Percentiles rank a stretch among this genome's conserved stretches.
These are phyloP conservation scores for Parauchenoglanis ngamensis DNA, from an alignment of 2,797 vertebrate genomes.

Conservation along the genomic window DNA sequence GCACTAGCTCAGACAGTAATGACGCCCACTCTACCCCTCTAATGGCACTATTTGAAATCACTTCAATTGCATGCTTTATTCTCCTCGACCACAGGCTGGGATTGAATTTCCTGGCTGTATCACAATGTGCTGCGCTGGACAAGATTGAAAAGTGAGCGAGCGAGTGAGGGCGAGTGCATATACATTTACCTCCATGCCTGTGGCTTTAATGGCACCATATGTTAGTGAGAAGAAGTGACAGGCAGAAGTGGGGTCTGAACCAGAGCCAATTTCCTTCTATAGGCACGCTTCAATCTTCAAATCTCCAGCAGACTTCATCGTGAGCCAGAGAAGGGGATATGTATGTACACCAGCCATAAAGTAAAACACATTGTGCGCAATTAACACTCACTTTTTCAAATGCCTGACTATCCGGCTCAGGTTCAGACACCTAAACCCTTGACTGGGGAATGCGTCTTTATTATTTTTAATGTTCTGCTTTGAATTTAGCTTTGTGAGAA, in stretches of 20 bases:
- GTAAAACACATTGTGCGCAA: constrained; percentile 50
- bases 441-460: background rate
- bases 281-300: constrained; percentile 54
- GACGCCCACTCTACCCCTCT: constrained; percentile 62
- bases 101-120: constrained; percentile 81
- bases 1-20: constrained; percentile 69
- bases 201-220: constrained; percentile 79
- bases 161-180: constrained; percentile 67
- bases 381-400: constrained; percentile 55
- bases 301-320: constrained; percentile 32
- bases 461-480: background rate
- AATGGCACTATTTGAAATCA: constrained; percentile 77
- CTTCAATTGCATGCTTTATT: constrained; percentile 78
- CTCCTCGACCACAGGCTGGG: constrained; percentile 73
- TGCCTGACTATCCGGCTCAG: constrained; percentile 54
- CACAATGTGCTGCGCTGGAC: constrained; percentile 80
- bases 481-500: constrained; percentile 40
- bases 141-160: constrained; percentile 73
- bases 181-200: constrained; percentile 78
- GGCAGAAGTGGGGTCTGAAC: constrained; percentile 79
- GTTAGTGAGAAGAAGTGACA: constrained; percentile 81
- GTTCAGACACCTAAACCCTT: background rate
- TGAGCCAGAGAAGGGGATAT: constrained; percentile 21
- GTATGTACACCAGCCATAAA: constrained; percentile 42
- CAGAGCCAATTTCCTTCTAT: constrained; percentile 70